phyloP scores from a whole-genome alignment of 1,140 invertebrate genomes.

The Megalopta genalis region DNA sequence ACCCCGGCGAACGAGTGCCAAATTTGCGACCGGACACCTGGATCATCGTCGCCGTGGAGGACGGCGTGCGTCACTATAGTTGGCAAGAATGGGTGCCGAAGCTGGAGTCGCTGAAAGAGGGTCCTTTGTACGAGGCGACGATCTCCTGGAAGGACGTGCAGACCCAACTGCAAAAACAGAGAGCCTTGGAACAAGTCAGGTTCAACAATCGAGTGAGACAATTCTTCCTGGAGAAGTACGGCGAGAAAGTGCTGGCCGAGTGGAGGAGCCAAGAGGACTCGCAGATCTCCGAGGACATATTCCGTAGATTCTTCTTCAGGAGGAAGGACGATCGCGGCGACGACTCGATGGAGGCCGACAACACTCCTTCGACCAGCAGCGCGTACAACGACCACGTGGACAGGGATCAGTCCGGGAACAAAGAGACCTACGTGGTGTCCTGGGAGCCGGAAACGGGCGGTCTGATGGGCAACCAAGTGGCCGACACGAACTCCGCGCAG shows the following conservation, averaged over 20 bases:
- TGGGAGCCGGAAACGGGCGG: slow-evolving; percentile 77
- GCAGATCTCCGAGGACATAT: slow-evolving; percentile 71
- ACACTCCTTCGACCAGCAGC: slow-evolving; percentile 61
- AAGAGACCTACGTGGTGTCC: slow-evolving; percentile 74
- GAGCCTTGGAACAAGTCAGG: slow-evolving; percentile 68
- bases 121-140: slow-evolving; percentile 73
- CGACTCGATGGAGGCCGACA: slow-evolving; percentile 59
- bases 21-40: slow-evolving; percentile 68
- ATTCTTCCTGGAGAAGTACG: slow-evolving; percentile 74
- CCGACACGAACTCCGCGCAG: slow-evolving; percentile 73
- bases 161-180: slow-evolving; percentile 68
- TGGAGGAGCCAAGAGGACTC: slow-evolving; percentile 70
- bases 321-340: slow-evolving; percentile 61
- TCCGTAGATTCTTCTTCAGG: slow-evolving; percentile 74
- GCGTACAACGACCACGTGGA: slow-evolving; percentile 49
- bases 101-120: slow-evolving; percentile 71
- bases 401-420: slow-evolving; percentile 19
- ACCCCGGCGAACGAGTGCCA: slow-evolving; percentile 63
- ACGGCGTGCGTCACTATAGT: slow-evolving; percentile 74
- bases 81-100: slow-evolving; percentile 76
- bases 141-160: slow-evolving; percentile 74
- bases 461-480: slow-evolving; percentile 77
- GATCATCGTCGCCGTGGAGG: slow-evolving; percentile 73
- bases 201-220: slow-evolving; percentile 74
- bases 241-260: slow-evolving; percentile 72